Conservation (phyloP, 1,140 invertebrate species). For the Adelges cooleyi region DNA sequence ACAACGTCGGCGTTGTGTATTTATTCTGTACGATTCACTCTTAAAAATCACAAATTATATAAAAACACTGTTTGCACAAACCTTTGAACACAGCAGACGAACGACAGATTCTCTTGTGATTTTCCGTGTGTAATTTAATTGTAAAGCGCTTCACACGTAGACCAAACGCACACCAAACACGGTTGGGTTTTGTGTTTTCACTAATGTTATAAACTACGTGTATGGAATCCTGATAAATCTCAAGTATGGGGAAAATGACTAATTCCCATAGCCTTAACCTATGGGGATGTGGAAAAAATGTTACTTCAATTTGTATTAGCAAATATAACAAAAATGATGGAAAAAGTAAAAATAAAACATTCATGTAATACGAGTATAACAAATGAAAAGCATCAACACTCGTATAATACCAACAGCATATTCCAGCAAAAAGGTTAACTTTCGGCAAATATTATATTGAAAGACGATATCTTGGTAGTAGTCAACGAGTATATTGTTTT, state of each 20-base stretch:
- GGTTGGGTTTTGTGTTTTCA: constrained; percentile 17
- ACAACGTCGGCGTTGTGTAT: neutral
- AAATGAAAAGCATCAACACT: no score
- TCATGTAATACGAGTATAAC: no score
- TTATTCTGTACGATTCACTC: neutral
- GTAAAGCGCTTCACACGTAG: constrained; percentile 17
- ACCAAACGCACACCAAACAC: constrained; percentile 26
- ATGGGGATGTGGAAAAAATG: constrained; percentile 1
- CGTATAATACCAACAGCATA: no score
- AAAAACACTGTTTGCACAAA: neutral
- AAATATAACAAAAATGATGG: constrained; percentile 10
- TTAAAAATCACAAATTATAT: constrained; percentile 25
- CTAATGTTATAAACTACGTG: constrained; percentile 16
- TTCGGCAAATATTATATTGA: neutral
- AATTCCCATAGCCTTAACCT: constrained; percentile 12
- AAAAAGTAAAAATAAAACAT: neutral
- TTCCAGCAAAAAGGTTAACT: no score
- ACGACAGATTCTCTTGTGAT: neutral
- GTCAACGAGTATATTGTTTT: no score
- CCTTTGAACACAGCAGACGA: neutral
- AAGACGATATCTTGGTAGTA: no score
- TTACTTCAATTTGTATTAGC: constrained; percentile 21
- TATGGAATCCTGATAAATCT: constrained; percentile 4
- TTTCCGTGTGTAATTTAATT: constrained; percentile 23
- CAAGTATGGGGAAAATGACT: neutral